phyloP scores from a whole-genome alignment of 2,797 vertebrate species.

The Epinephelus malabaricus region DNA sequence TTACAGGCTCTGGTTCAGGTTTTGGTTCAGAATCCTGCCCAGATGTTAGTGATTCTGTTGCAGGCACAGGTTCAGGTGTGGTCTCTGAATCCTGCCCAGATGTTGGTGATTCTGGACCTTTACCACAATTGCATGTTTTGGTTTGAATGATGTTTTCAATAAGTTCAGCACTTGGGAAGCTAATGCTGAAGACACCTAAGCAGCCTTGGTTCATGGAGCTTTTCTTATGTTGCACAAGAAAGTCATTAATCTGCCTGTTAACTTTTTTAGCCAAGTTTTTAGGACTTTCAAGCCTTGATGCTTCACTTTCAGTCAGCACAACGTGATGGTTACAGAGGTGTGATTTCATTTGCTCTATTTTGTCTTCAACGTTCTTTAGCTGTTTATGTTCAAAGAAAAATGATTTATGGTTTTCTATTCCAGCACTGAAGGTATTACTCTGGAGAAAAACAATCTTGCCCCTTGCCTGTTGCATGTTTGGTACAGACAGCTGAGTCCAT shows the following conservation, averaged over 20 bases:
- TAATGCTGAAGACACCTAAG: conserved; percentile 62
- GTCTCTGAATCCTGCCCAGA: rapidly evolving
- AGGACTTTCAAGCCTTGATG: rapidly evolving
- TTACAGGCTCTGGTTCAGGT: rapidly evolving
- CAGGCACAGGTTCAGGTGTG: rapidly evolving
- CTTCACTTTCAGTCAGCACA: conserved; percentile 41
- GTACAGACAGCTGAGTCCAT: conserved; percentile 43
- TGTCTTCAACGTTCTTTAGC: conserved; percentile 22
- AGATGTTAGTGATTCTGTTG: neutral
- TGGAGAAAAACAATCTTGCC: conserved; percentile 71
- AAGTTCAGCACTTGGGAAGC: conserved; percentile 63
- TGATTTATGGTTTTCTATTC: conserved; percentile 35
- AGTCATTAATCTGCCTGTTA: conserved; percentile 39
- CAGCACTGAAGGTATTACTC: conserved; percentile 17
- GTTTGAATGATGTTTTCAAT: conserved; percentile 15
- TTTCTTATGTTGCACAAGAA: conserved; percentile 16
- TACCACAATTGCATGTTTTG: conserved; percentile 25
- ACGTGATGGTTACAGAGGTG: conserved; percentile 46
- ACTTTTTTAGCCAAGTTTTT: conserved; percentile 7
- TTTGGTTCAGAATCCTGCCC: rapidly evolving
- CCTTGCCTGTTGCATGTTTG: conserved; percentile 58
- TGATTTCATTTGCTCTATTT: conserved; percentile 18
- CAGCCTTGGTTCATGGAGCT: conserved; percentile 32
- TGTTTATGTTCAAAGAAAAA: conserved; percentile 25
- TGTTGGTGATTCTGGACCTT: neutral